Conservation (phyloP, 2,113 vertebrate species). For the Corythoichthys intestinalis region DNA sequence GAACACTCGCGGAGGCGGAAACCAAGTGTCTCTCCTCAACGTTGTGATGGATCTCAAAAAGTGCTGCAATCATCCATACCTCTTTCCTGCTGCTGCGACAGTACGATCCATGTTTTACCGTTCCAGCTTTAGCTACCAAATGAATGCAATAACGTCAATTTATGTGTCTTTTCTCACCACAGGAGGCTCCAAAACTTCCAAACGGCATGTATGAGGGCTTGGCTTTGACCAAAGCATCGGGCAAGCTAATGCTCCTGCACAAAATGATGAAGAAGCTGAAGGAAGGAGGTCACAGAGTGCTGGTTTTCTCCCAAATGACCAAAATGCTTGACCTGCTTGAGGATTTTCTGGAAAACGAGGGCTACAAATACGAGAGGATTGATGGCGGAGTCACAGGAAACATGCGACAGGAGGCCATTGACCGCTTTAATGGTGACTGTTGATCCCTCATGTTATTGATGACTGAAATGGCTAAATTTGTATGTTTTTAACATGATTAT, state of each 20-base stretch:
- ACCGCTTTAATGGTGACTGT: conserved; percentile 89
- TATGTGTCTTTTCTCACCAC: neutral
- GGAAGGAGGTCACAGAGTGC: conserved; percentile 90
- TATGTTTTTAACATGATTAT: conserved; percentile 6
- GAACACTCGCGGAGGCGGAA: conserved; percentile 92
- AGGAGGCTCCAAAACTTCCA: conserved; percentile 98
- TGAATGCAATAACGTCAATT: neutral
- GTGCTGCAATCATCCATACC: conserved; percentile 98
- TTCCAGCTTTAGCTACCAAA: neutral
- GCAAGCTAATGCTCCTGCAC: conserved; percentile 87
- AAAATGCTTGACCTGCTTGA: conserved; percentile 97
- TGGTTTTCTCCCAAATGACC: conserved; percentile 99
- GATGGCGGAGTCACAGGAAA: conserved; percentile 94
- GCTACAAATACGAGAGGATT: conserved; percentile 95
- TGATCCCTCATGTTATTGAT: neutral
- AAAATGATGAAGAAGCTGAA: conserved; percentile 96
- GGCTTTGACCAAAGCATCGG: conserved; percentile 88
- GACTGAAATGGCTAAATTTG: neutral
- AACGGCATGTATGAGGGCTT: conserved; percentile 97
- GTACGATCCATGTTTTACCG: conserved; percentile 59
- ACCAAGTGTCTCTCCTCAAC: conserved; percentile 94
- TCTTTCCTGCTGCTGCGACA: conserved; percentile 92
- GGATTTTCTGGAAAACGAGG: conserved; percentile 94
- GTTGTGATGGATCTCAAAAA: conserved; percentile 99
- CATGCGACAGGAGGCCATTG: conserved; percentile 96